Base-by-base conservation (phyloP, 2,888 invertebrate genomes). In the Meiosimyza platycephala region DNA sequence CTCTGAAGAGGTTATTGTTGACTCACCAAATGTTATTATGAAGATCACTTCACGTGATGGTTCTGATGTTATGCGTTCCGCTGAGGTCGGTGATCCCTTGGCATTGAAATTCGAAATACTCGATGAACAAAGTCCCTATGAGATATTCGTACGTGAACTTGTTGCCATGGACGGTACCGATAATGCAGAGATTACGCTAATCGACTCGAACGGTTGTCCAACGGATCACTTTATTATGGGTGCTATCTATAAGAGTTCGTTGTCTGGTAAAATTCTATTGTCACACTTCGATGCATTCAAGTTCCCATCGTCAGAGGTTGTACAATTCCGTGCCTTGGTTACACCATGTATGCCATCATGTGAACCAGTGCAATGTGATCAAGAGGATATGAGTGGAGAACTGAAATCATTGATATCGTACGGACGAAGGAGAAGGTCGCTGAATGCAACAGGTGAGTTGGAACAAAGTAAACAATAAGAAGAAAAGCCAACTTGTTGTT, bases 201-300 rank as follows among this genome's bases (percentile, higher is more conserved):
- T 97, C 85, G 97, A 97, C 87, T 93, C 95, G 76, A 91, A 93
- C 81, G 97, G 97, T 83, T 97, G 96, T 84, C 97, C 97, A 15
- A 96, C 96, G 33, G 96, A 97, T 87, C 94, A 95, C 84, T 94
- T 95, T 87, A 96, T 97, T 86, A 95, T 97, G 96, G 96, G 96
- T 81, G 94, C 96, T 22, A 90, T 97, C 76, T 93, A 94, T 88
- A 95, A 95, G 88, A 94, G 95, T 55, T 90, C 91, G 57, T 89
- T 91, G 80, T 91, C 92, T 75, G 93, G 93, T 88, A 95, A 95
- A 91, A 91, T 94, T 80, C 89, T 97, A 76, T 89, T 96, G 75
- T 96, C 96, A 69, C 94, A 95, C 88, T 97, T 97, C 88, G 97
- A 97, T 87, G 97, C 97, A 52, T 97, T 97, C 91, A 97, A 97